These are phyloP conservation scores for Crossocerus cetratus DNA, from an alignment of 2,888 invertebrate genomes.

Conservation along the genomic window DNA sequence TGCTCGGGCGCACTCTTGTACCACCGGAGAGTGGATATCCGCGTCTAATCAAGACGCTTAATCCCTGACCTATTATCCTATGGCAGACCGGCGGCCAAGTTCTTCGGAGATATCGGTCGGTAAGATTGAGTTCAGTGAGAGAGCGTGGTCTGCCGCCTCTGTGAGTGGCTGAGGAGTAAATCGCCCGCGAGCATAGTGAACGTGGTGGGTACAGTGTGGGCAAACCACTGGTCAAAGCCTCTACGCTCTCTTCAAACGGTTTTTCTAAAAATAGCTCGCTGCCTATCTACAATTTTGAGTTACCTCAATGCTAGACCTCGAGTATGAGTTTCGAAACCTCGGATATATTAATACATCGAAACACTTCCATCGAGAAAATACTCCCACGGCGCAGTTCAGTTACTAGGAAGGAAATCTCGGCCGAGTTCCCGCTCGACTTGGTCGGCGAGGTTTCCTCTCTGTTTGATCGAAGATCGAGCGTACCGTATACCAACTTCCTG, in stretches of 20 bases:
- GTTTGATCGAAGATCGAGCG: constrained; percentile 19
- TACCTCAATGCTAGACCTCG: constrained; percentile 16
- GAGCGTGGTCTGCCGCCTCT: constrained; percentile 15
- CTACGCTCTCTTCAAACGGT: constrained; percentile 19
- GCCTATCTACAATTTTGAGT: constrained; percentile 24
- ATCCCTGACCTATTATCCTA: constrained; percentile 62
- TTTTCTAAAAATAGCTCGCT: constrained; percentile 39
- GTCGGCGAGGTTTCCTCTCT: not conserved
- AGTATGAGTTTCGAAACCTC: not conserved
- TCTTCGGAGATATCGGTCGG: constrained; percentile 58
- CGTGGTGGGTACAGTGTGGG: constrained; percentile 27
- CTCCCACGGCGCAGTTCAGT: too few species aligned
- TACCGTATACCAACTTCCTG: not conserved
- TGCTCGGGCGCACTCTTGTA: constrained; percentile 43
- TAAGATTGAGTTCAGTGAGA: constrained; percentile 46
- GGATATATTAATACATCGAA: too few species aligned
- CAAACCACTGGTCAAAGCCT: constrained; percentile 48
- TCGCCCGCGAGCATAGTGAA: constrained; percentile 16
- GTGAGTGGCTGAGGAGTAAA: constrained; percentile 45
- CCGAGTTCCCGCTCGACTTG: too few species aligned
- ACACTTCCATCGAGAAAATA: too few species aligned
- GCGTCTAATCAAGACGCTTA: constrained; percentile 59
- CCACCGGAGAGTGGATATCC: constrained; percentile 46
- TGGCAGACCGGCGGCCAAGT: constrained; percentile 30
- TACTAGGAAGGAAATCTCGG: too few species aligned